These are phyloP conservation scores for Actinia equina DNA, from an alignment of 64 coral and sea anemone genomes.

Conservation along the genomic window DNA sequence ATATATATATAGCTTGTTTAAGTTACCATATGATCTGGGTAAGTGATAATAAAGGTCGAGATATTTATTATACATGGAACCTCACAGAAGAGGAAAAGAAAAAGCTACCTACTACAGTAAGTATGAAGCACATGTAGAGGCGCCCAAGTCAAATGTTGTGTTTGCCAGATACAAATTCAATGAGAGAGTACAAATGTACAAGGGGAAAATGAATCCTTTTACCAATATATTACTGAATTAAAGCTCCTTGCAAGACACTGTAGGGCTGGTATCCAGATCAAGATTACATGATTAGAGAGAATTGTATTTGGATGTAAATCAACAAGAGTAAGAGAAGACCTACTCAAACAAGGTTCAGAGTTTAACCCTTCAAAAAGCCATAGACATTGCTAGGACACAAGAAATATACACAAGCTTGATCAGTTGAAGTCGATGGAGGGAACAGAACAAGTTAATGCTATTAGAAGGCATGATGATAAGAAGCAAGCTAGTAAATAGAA, in stretches of 20 bases:
- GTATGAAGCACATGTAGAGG: constrained; percentile 3
- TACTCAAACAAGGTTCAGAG: background rate
- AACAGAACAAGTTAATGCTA: background rate
- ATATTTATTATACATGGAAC: constrained; percentile 41
- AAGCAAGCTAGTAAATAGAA: background rate
- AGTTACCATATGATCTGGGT: constrained; percentile 52
- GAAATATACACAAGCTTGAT: constrained; percentile 33
- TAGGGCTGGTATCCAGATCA: constrained; percentile 27
- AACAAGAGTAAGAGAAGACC: constrained; percentile 17
- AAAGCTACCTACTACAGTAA: constrained; percentile 9
- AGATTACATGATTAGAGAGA: constrained; percentile 26
- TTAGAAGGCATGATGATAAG: constrained; percentile 14
- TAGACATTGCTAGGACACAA: constrained; percentile 28
- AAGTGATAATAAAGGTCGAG: constrained; percentile 39
- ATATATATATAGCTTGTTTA: too few species aligned
- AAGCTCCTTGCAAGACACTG: constrained; percentile 29
- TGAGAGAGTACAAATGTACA: constrained; percentile 32
- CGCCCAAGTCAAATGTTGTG: constrained; percentile 16
- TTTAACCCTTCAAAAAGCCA: constrained; percentile 27
- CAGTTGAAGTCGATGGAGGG: constrained; percentile 28
- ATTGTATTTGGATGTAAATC: constrained; percentile 42
- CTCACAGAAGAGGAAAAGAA: background rate
- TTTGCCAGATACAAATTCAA: constrained; percentile 46
- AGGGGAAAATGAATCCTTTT: constrained; percentile 46
- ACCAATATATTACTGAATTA: constrained; percentile 39